Percentiles rank a stretch among this genome's conserved stretches.
Conservation (phyloP, 2,797 vertebrate genomes). For the Muraenolepis orangiensis region DNA sequence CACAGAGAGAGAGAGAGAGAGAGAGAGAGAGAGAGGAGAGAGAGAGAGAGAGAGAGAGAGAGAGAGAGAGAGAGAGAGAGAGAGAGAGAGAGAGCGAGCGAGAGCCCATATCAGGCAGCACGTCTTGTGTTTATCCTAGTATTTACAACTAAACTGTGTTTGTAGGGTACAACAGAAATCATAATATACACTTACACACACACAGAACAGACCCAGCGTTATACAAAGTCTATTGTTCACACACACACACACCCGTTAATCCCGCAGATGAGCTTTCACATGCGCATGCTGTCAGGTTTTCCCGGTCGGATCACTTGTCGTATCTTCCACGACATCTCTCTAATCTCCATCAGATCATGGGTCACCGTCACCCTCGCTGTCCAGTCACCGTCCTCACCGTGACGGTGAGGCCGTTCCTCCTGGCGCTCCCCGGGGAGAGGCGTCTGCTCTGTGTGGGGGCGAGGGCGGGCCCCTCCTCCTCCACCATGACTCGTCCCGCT, state of each 20-base stretch:
- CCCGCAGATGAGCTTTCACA: background rate
- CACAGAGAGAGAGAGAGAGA: background rate
- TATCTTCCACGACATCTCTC: background rate
- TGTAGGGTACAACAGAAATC: background rate
- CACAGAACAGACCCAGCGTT: background rate
- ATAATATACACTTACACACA: constrained; percentile 1
- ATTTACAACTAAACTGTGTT: background rate
- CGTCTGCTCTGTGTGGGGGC: constrained; percentile 42
- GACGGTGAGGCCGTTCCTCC: background rate
- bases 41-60: background rate
- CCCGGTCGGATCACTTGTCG: constrained; percentile 7
- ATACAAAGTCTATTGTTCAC: too few species aligned
- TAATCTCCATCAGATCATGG: constrained; percentile 30
- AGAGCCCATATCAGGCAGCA: background rate
- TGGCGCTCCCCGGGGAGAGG: background rate
- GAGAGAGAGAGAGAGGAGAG: background rate
- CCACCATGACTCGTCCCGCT: background rate
- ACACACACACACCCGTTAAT: background rate
- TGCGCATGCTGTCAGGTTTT: constrained; percentile 12
- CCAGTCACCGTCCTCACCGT: constrained; percentile 3
- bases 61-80: background rate
- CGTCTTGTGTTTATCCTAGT: background rate
- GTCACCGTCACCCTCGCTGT: background rate
- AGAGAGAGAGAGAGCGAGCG: background rate
- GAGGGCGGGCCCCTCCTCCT: background rate